A percentile compares a stretch with the other conserved stretches of the same genome.
phyloP scores from a whole-genome alignment of 2,888 invertebrate species.

The Holacanthella duospinosa region DNA sequence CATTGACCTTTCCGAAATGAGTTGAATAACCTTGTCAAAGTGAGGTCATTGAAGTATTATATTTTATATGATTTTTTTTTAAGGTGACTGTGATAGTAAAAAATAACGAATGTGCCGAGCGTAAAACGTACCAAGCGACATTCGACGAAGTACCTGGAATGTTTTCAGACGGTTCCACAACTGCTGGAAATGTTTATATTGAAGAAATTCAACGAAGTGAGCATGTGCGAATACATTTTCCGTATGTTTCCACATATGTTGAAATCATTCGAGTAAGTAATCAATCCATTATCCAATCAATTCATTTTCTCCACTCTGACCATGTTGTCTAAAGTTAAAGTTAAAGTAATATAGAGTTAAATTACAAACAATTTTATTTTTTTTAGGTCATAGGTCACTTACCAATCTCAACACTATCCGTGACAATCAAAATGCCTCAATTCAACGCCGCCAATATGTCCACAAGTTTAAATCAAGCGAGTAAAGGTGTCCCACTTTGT shows the following conservation, averaged over 20 bases:
- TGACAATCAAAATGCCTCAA: constrained; percentile 34
- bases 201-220: constrained; percentile 35
- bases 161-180: constrained; percentile 35
- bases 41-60: neutral
- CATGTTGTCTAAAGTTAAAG: constrained; percentile 3
- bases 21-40: neutral
- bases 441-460: constrained; percentile 22
- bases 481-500: constrained; percentile 32
- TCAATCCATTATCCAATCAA: neutral
- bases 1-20: too few relatives aligned
- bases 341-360: neutral
- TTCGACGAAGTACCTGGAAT: constrained; percentile 36
- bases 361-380: neutral
- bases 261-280: constrained; percentile 34
- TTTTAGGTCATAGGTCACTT: constrained; percentile 30
- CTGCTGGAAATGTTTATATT: constrained; percentile 35
- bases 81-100: constrained; percentile 37
- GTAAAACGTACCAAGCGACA: constrained; percentile 36
- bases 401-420: constrained; percentile 34
- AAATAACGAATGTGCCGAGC: constrained; percentile 34
- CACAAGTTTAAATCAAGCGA: constrained; percentile 25
- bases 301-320: neutral
- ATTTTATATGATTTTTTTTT: constrained; percentile 1
- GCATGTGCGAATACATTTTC: constrained; percentile 36
- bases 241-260: constrained; percentile 28